Conservation (phyloP, 2,113 vertebrate genomes). For the Plecturocebus donacophilus region DNA sequence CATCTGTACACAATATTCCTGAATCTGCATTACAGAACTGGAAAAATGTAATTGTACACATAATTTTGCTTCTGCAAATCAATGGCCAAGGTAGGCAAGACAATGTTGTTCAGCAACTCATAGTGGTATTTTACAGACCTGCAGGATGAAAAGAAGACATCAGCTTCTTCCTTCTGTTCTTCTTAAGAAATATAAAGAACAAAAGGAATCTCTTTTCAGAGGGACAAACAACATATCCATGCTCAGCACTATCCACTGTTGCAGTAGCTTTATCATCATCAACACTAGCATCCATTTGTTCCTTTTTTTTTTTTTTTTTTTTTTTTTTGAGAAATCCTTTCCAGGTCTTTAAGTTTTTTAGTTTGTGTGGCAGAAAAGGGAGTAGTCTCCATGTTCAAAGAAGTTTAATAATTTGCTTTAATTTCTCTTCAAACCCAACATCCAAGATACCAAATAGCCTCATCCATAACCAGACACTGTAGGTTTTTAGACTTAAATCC, state of each 20-base stretch:
- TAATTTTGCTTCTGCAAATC: constrained; percentile 96
- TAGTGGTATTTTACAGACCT: constrained; percentile 96
- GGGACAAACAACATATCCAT: constrained; percentile 94
- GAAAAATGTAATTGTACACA: constrained; percentile 94
- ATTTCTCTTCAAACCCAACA: constrained; percentile 96
- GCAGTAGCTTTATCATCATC: constrained; percentile 88
- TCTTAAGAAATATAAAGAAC: constrained; percentile 96
- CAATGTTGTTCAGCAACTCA: constrained; percentile 95
- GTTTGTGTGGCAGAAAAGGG: constrained; percentile 96
- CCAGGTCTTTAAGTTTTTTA: constrained; percentile 95
- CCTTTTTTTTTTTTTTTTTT: constrained; percentile 85
- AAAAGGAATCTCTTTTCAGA: constrained; percentile 95
- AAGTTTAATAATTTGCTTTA: constrained; percentile 97
- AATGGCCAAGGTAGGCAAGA: constrained; percentile 94
- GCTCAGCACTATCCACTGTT: constrained; percentile 93
- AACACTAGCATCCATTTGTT: constrained; percentile 86
- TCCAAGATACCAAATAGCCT: constrained; percentile 95
- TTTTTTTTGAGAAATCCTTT: constrained; percentile 85
- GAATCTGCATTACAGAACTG: constrained; percentile 95
- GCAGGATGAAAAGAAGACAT: constrained; percentile 96
- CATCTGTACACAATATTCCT: constrained; percentile 92
- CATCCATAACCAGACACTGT: constrained; percentile 95
- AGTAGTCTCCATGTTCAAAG: constrained; percentile 92
- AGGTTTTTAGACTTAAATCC: constrained; percentile 94
- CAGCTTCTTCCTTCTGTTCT: constrained; percentile 96